Evolutionary conservation across 2,797 vertebrate genomes (phyloP), one percentile per base, ranked within the genome.

Genomic region (Brotogeris chrysoptera): DNA sequence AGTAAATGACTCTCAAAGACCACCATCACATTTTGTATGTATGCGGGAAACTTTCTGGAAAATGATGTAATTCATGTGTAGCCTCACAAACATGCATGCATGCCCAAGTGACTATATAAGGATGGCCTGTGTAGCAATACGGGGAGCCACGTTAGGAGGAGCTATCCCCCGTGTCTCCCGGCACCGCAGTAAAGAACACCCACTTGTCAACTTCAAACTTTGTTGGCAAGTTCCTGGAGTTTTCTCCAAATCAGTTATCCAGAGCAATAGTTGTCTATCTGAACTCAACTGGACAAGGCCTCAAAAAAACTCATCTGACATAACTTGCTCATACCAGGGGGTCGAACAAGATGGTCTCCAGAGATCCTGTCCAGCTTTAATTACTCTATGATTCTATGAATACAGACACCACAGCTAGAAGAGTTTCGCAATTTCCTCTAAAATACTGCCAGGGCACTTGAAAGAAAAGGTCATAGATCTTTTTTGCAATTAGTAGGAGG

Each of bases 261-360:
- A 60, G 9, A 77, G 46, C 24, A 76, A 53, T 2, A 85, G 39
- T 0, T 80, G 27, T 59, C 34, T 9, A 3, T 6, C 23, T 5
- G 4, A 86, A 83, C 30, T 24, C 3, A 0, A 7, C 7, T 4
- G 9, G 50, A 81, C 34, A 34, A 74, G 63, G 32, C 16, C 8
- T 13, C 0, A 0, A 57, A 23, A 15, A 69, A 86, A 36, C 34
- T 34, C 20, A 69, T 25, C 52, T 49, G 47, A 55, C 47, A 38
- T 34, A 79, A 52, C 36, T 64, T 38, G 49, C 19, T 47, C 25
- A 55, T 57, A 89, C 47, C 11, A 76, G 17, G 1, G 30, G 3
- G 10, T 5, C 57, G 19, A 86, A 71, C 30, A 39, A 77, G 43
- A 52, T 4, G 2, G 28, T 52, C 34, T 47, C 30, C 44, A 86